Conservation (phyloP, 2,797 vertebrate species). For the Acanthiza pusilla region DNA sequence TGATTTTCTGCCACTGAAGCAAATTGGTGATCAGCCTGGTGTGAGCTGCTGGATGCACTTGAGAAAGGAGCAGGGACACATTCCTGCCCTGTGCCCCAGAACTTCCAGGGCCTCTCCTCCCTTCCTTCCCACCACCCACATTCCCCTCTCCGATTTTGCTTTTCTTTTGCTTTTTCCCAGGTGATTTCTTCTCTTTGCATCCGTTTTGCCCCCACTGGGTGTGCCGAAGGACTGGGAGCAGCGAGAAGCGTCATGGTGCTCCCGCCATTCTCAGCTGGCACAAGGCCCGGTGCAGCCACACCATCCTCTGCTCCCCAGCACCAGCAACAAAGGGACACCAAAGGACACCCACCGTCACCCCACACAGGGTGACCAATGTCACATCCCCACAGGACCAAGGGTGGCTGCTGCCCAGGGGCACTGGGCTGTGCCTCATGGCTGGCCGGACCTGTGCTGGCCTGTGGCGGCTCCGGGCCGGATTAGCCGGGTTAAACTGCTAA, state of each 20-base stretch:
- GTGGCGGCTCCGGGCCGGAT: neutral
- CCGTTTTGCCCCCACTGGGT: neutral
- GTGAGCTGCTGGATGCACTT: neutral
- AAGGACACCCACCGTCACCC: neutral
- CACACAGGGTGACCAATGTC: no score
- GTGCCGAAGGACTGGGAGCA: neutral
- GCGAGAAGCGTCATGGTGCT: neutral
- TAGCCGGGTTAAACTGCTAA: slow-evolving; percentile 52
- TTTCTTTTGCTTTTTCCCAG: neutral
- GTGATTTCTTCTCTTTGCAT: neutral
- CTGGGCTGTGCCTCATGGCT: neutral
- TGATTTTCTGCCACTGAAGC: neutral
- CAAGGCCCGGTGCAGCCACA: slow-evolving; percentile 17
- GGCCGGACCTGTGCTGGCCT: neutral
- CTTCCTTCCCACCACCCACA: neutral
- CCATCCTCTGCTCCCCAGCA: neutral
- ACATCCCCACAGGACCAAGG: rapidly evolving
- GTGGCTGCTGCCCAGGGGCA: neutral
- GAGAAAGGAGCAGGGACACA: neutral
- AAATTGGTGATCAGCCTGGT: rapidly evolving
- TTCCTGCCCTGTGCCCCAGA: rapidly evolving
- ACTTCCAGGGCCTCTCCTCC: neutral
- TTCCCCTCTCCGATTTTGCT: neutral
- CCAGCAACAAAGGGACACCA: neutral
- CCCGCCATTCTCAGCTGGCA: rapidly evolving